Conservation (phyloP, 1,140 invertebrate genomes). For the Potamilus streckersoni region DNA sequence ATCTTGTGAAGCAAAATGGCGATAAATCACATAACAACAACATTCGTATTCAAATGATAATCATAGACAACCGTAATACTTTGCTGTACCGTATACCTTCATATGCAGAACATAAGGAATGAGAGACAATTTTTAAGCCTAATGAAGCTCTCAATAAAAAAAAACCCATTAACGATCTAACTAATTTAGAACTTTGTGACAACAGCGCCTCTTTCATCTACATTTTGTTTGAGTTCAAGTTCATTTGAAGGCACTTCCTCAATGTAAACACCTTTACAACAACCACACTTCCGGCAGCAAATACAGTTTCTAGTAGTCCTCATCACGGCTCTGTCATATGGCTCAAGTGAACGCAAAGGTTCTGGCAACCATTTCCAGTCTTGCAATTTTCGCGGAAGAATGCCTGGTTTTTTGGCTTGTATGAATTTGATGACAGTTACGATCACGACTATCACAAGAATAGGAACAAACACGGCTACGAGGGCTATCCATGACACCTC, state of each 20-base stretch:
- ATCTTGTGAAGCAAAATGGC: too few species aligned
- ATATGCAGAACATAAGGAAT: too few species aligned
- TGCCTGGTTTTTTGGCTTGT: constrained; percentile 42
- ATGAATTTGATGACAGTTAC: constrained; percentile 52
- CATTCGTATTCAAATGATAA: too few species aligned
- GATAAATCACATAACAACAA: too few species aligned
- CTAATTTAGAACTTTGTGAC: too few species aligned
- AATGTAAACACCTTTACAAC: constrained; percentile 22
- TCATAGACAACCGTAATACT: too few species aligned
- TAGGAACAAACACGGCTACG: constrained; percentile 39
- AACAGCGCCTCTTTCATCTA: too few species aligned
- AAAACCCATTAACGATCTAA: too few species aligned
- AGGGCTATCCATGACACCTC: constrained; percentile 54
- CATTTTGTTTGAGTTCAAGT: too few species aligned
- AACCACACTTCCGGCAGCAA: constrained; percentile 24
- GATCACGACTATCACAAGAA: constrained; percentile 40
- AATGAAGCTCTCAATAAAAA: too few species aligned
- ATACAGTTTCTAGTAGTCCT: constrained; percentile 21
- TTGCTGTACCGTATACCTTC: too few species aligned
- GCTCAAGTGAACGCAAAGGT: constrained; percentile 45
- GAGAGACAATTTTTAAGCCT: too few species aligned
- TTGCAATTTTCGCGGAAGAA: constrained; percentile 46
- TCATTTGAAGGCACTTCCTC: neutral
- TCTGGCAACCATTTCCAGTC: constrained; percentile 59
- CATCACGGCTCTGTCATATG: constrained; percentile 41